Conservation (phyloP, 1,140 invertebrate genomes). For the Streblospio benedicti region DNA sequence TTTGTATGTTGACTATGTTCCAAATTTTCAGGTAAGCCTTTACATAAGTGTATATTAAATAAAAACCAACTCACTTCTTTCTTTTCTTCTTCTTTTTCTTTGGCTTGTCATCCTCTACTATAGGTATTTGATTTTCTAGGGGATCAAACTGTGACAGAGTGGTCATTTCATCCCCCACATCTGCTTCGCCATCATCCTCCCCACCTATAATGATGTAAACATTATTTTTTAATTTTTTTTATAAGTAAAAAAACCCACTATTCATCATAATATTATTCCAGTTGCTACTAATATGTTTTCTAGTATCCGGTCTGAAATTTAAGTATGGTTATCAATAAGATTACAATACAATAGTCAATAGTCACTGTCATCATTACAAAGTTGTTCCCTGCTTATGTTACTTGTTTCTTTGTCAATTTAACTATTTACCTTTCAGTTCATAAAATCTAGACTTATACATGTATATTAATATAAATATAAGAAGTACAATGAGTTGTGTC, state of each 20-base stretch:
- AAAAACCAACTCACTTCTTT: conserved; percentile 21
- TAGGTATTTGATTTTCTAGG: conserved; percentile 11
- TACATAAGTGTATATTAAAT: not conserved
- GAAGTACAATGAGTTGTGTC: too few species aligned
- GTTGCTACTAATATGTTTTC: not conserved
- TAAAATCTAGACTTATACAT: not conserved
- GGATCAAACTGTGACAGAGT: conserved; percentile 1
- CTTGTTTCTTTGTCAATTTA: conserved; percentile 8
- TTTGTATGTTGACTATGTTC: not conserved
- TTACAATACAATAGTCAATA: not conserved
- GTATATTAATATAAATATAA: not conserved
- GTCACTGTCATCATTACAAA: not conserved
- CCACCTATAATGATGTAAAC: conserved; percentile 18
- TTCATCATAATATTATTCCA: not conserved
- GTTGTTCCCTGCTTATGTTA: not conserved
- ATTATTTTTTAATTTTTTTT: conserved; percentile 9
- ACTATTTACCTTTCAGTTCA: not conserved
- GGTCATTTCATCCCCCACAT: conserved; percentile 12
- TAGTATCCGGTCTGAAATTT: not conserved
- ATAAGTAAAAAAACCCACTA: not conserved
- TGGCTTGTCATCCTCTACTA: conserved; percentile 21
- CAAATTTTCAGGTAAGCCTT: not conserved
- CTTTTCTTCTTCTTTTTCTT: conserved; percentile 33
- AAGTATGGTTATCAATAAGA: not conserved
- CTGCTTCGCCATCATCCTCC: conserved; percentile 22